A percentile compares a stretch with the other conserved stretches of the same genome.
Evolutionary conservation across 2,113 vertebrate genomes (phyloP).

Genomic region (Acrocephalus arundinaceus): DNA sequence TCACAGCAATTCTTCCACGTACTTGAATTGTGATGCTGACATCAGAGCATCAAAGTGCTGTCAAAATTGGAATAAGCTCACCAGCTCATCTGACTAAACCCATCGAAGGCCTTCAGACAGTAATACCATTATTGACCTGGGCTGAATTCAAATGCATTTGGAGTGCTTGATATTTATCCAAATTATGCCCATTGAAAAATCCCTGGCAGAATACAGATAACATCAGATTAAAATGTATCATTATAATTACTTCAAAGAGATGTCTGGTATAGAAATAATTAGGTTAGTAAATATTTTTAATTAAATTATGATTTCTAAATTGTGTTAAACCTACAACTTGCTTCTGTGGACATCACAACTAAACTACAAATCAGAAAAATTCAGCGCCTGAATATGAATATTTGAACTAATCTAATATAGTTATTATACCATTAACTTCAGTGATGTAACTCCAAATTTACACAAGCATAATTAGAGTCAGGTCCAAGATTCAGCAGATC

Average conservation of each 20-base stretch:
- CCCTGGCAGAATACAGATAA: conserved; percentile 67
- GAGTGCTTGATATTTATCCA: conserved; percentile 68
- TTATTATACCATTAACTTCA: conserved; percentile 35
- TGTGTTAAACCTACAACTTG: conserved; percentile 54
- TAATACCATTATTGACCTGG: conserved; percentile 69
- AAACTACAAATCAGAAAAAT: conserved; percentile 31
- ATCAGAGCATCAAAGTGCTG: conserved; percentile 26
- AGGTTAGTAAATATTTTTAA: conserved; percentile 68
- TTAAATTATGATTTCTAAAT: conserved; percentile 61
- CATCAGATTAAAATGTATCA: conserved; percentile 65
- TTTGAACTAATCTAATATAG: conserved; percentile 46
- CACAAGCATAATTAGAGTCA: conserved; percentile 26
- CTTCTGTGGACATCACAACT: neutral
- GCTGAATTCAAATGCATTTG: conserved; percentile 67
- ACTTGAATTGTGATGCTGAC: neutral
- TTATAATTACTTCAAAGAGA: conserved; percentile 63
- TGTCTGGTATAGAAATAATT: conserved; percentile 59
- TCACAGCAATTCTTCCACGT: neutral
- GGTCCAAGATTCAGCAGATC: conserved; percentile 36
- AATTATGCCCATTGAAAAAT: conserved; percentile 66
- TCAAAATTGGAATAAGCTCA: conserved; percentile 49
- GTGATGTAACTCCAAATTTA: conserved; percentile 54
- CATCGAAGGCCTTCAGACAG: conserved; percentile 43
- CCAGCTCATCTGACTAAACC: conserved; percentile 53
- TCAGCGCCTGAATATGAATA: conserved; percentile 6